Evolutionary conservation across 2,888 invertebrate species (phyloP), one percentile per base, ranked within the genome.

Genomic region (Oxystoma pomonae): DNA sequence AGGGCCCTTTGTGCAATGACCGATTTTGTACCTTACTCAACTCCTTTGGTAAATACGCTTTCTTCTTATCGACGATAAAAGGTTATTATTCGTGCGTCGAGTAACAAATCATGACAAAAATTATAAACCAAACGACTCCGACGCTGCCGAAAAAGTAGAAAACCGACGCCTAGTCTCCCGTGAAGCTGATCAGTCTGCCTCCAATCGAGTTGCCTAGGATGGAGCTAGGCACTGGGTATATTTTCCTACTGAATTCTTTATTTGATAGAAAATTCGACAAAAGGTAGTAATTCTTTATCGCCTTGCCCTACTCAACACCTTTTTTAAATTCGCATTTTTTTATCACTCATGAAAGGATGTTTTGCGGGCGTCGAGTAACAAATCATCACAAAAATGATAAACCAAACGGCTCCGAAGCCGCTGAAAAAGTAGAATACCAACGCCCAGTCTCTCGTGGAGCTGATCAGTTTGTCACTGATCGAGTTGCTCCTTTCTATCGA

Each of bases 381-480:
- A 1, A 83, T 65, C 1, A 81, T 56, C n/a, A 74, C 78, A 88
- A 81, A 77, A 56, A 80, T 65, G 7, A 79, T 69, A 68, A 76
- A 91, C 92, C 92, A 92, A 0, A 90, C 59, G 1, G 90, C 80
- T n/a, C 91, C 91, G 3, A 90, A 72, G 2, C 83, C 83, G 16
- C 93, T 93, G 74, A 92, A 92, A 35, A 92, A 83, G 74, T 92
- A 93, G 78, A 93, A 94, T 1, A 92, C 91, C 0, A 87, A 85
- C 5, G 87, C 84, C 92, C 92, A 92, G 17, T 87, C 86, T 1
- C 84, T 83, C 7, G 86, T 83, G 59, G 85, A 82, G 67, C 87
- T 84, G 58, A 92, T 85, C 9, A 92, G 81, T 7, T 87, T 74
- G 0, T 92, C 92, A 1, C 90, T 90, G 1, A 90, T 67, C 0